Conservation (phyloP, 2,888 invertebrate species). For the Aricia artaxerxes region DNA sequence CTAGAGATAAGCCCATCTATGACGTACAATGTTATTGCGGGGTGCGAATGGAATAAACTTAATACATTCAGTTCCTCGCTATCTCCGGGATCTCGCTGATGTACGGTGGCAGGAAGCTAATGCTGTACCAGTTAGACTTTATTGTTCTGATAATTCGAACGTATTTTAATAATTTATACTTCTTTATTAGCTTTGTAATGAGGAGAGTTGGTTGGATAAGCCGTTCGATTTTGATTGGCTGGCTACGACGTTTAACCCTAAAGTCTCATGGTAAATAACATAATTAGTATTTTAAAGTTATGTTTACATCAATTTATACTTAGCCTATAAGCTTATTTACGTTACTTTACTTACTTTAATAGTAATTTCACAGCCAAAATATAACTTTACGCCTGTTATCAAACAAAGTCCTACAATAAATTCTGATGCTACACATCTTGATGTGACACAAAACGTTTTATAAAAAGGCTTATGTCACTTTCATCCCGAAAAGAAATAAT, state of each 20-base stretch:
- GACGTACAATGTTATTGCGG: constrained; percentile 42
- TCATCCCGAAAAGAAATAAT: constrained; percentile 13
- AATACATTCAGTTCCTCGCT: constrained; percentile 44
- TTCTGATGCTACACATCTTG: not conserved
- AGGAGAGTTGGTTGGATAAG: not conserved
- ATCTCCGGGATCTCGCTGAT: constrained; percentile 49
- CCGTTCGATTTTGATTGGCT: not conserved
- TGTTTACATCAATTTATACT: too few relatives aligned
- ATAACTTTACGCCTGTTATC: not conserved
- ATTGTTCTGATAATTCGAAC: not conserved
- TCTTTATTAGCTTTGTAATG: not conserved
- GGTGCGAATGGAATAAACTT: constrained; percentile 43
- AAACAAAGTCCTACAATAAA: not conserved
- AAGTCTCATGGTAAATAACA: too few relatives aligned
- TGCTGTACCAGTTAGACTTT: constrained; percentile 51
- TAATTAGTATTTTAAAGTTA: too few relatives aligned
- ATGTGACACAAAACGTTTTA: constrained; percentile 17
- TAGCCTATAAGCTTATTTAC: too few relatives aligned
- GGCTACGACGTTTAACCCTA: too few relatives aligned
- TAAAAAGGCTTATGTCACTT: constrained; percentile 16
- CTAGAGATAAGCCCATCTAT: constrained; percentile 42
- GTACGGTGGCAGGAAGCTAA: constrained; percentile 59
- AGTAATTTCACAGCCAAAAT: not conserved
- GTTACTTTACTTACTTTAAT: too few relatives aligned
- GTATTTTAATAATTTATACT: not conserved